A percentile compares a stretch with the other conserved stretches of the same genome.
These are phyloP conservation scores for Numida meleagris DNA, from an alignment of 2,113 vertebrate species.

Conservation along the genomic window DNA sequence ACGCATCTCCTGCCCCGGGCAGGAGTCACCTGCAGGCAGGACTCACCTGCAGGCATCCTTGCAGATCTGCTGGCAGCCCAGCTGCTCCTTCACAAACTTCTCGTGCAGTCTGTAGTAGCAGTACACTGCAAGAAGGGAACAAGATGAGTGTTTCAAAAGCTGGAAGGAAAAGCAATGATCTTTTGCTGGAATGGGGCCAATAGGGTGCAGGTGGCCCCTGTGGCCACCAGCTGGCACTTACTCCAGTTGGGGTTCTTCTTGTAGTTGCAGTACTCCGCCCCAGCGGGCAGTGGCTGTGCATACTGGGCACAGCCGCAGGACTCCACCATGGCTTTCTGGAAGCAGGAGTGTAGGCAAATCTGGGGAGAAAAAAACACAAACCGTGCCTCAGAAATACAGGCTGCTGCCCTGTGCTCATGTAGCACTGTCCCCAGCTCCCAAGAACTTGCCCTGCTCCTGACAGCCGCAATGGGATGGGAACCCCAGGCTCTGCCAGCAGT, in stretches of 20 bases:
- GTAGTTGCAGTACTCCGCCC: slow-evolving; percentile 82
- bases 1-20: rapidly evolving
- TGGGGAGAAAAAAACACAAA: slow-evolving; percentile 21
- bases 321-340: slow-evolving; percentile 82
- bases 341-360: slow-evolving; percentile 86
- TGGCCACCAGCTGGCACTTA: slow-evolving; percentile 58
- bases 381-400: background rate
- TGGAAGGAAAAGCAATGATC: background rate
- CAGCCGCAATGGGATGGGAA: background rate
- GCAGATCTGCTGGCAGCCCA: slow-evolving; percentile 81
- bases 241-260: slow-evolving; percentile 83
- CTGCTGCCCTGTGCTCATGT: background rate
- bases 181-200: background rate
- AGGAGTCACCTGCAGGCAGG: slow-evolving; percentile 72
- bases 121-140: slow-evolving; percentile 72
- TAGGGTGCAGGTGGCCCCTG: background rate
- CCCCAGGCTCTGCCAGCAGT: background rate
- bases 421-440: background rate
- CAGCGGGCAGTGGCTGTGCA: slow-evolving; percentile 70
- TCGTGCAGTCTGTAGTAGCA: slow-evolving; percentile 81
- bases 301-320: slow-evolving; percentile 82
- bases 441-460: background rate
- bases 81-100: slow-evolving; percentile 78
- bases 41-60: slow-evolving; percentile 81
- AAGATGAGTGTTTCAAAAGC: background rate